A percentile compares a stretch with the other conserved stretches of the same genome.
These are phyloP conservation scores for Beris morrisii DNA, from an alignment of 2,888 invertebrate genomes.

Conservation along the genomic window DNA sequence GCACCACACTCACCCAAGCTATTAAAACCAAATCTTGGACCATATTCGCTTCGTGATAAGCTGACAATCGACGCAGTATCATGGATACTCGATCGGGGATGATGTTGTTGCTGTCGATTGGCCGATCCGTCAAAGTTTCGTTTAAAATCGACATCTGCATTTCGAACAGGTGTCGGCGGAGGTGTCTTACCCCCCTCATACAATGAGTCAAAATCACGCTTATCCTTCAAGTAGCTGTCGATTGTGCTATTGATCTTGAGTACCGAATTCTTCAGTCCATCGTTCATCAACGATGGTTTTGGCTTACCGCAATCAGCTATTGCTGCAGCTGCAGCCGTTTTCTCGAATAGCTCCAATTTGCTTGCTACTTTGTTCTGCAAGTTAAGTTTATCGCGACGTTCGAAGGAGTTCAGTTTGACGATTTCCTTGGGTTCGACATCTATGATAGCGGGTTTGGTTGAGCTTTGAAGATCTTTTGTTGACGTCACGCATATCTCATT, in stretches of 20 bases:
- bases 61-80: conserved; percentile 44
- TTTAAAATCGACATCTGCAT: conserved; percentile 34
- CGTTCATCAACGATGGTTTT: conserved; percentile 30
- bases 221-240: conserved; percentile 56
- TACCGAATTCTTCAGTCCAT: conserved; percentile 54
- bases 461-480: conserved; percentile 39
- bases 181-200: conserved; percentile 47
- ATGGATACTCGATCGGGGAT: conserved; percentile 21
- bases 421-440: conserved; percentile 27
- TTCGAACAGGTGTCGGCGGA: conserved; percentile 47
- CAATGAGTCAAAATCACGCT: conserved; percentile 53
- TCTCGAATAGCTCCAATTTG: conserved; percentile 53
- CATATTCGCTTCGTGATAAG: conserved; percentile 54
- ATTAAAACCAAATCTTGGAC: conserved; percentile 48
- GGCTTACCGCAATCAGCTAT: conserved; percentile 16
- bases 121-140: conserved; percentile 20
- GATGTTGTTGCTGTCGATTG: conserved; percentile 19
- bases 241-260: conserved; percentile 56
- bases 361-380: conserved; percentile 42
- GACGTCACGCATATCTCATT: conserved; percentile 57
- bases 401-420: conserved; percentile 44
- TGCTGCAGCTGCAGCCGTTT: conserved; percentile 18
- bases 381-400: conserved; percentile 46
- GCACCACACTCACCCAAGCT: conserved; percentile 49
- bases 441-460: conserved; percentile 36